Conservation (phyloP, 2,888 invertebrate species). For the Oegoconia quadripuncta region DNA sequence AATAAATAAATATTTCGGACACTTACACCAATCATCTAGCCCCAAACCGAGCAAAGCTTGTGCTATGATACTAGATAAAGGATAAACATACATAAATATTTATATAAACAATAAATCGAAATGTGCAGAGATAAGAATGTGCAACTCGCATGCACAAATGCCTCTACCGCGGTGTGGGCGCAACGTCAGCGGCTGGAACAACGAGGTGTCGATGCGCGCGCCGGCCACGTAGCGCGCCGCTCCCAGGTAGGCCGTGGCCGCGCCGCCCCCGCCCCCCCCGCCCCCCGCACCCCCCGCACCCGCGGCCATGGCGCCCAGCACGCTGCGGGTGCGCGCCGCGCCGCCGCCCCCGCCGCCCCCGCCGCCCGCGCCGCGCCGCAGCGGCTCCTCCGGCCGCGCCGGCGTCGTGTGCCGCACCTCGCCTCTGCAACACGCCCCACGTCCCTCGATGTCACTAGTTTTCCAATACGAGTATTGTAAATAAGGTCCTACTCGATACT, state of each 20-base stretch:
- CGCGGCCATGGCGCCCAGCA: constrained; percentile 22
- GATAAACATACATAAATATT: no score
- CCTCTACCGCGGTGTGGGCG: constrained; percentile 50
- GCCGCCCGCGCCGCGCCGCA: constrained; percentile 25
- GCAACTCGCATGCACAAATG: neutral
- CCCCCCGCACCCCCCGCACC: constrained; percentile 18
- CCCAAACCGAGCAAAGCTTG: no score
- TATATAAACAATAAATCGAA: no score
- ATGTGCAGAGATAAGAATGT: no score
- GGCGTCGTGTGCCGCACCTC: constrained; percentile 49
- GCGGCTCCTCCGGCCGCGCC: constrained; percentile 25
- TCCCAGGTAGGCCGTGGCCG: constrained; percentile 88
- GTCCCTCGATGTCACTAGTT: no score
- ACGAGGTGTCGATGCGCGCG: constrained; percentile 66
- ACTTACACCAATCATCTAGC: no score
- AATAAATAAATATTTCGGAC: no score
- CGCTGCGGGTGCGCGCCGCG: constrained; percentile 26
- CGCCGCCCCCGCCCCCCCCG: constrained; percentile 57
- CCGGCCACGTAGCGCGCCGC: constrained; percentile 90
- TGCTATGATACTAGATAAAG: no score
- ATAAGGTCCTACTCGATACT: no score
- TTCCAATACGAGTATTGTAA: no score
- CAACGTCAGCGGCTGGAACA: constrained; percentile 62
- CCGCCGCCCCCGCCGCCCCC: constrained; percentile 21
- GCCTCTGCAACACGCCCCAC: constrained; percentile 33